Base-by-base conservation (phyloP, 2,113 vertebrate species). In the Australoheros scitulus region DNA sequence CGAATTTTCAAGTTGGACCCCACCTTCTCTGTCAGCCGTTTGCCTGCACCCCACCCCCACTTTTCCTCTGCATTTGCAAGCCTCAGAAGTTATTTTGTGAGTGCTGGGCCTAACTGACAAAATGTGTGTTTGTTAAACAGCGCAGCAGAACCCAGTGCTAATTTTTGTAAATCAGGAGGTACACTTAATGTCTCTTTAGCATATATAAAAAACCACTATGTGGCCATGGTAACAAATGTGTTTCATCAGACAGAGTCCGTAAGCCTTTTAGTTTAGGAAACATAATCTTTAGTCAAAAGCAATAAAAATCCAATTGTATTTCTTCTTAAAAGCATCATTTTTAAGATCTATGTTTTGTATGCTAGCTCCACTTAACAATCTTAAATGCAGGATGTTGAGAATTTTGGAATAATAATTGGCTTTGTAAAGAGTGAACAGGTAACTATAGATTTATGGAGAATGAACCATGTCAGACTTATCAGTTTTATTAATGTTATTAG, bases 41-140 rank as follows among this genome's bases (percentile, higher is more conserved):
- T 72, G 68, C 68, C 47, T 72, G 68, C 68, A 55, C 68, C 68
- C 68, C 68, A 72, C 68, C 68, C 68, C 47, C 68, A 72, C 68
- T 32, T 72, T 26, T 63, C 32, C 20, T 6, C 47, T 72, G 68
- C 26, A 72, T 72, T 34, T 55, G 68, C 17, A 72, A 55, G 26
- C 68, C 47, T 72, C 47, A 72, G 47, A 72, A 52, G 47, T 34
- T 72, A 72, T 72, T 47, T 72, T 50, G 55, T 7, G 3, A 72
- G 18, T 1, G 1, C 68, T 72, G 26, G 1, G 43, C 26, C 47
- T 4, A 55, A 55, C 68, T 72, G 47, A 26, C 47, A 72, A 55
- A 18, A 4, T 7, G 18, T 72, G 18, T n/a, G 68, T 72, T 55
- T 72, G 47, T 72, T 72, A 72, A 34, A 1, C 68, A 55, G 68